phyloP scores from a whole-genome alignment of 2,113 vertebrate genomes.

The Haemorhous mexicanus region DNA sequence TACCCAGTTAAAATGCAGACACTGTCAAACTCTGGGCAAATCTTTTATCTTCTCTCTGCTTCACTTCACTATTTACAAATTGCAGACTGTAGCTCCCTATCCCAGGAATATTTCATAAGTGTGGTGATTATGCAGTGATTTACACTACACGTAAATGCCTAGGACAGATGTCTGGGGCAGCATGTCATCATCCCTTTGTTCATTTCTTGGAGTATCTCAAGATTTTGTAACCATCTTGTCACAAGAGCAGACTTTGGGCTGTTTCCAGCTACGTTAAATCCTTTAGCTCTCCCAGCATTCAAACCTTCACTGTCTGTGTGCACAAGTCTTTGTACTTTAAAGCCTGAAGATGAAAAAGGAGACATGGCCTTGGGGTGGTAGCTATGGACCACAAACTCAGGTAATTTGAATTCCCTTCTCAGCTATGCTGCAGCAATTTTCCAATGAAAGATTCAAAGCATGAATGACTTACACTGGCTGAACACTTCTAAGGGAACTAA shows the following conservation, averaged over 20 bases:
- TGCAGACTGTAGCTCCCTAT: not conserved
- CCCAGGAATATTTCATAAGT: not conserved
- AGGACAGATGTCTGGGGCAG: not conserved
- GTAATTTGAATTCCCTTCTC: not conserved
- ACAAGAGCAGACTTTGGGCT: not conserved
- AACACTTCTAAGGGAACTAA: not conserved
- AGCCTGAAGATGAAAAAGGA: not conserved
- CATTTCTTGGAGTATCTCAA: not conserved
- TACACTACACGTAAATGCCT: accelerated
- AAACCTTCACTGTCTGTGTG: not conserved
- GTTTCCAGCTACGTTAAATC: not conserved
- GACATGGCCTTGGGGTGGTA: not conserved
- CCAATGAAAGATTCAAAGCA: not conserved
- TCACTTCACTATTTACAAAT: not conserved
- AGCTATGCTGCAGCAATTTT: not conserved
- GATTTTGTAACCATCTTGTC: not conserved
- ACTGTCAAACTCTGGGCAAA: not conserved
- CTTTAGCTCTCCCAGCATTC: not conserved
- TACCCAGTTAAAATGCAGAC: not conserved
- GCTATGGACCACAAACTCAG: not conserved
- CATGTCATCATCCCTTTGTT: not conserved
- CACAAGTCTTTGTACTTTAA: not conserved
- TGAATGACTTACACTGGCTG: not conserved
- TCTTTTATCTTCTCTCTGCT: not conserved
- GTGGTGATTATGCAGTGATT: not conserved